These are phyloP conservation scores for Agrenia bidenticulata DNA, from an alignment of 2,888 invertebrate species.

Conservation along the genomic window DNA sequence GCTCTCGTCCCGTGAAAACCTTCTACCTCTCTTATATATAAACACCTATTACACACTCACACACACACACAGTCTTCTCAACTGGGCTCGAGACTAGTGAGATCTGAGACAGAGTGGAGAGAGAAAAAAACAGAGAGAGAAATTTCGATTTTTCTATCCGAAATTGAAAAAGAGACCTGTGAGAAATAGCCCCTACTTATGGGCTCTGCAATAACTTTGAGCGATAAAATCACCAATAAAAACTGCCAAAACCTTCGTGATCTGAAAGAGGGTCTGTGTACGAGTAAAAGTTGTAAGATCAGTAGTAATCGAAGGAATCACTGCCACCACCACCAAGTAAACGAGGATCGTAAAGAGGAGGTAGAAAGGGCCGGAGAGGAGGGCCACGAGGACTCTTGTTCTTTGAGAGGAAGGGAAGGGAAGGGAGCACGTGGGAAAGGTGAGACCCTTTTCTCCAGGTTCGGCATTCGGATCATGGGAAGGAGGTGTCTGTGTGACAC, in stretches of 20 bases:
- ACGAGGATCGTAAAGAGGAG: neutral
- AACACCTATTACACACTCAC: neutral
- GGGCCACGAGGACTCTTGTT: neutral
- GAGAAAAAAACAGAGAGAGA: neutral
- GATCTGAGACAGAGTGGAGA: neutral
- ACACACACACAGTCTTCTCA: neutral
- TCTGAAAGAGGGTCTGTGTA: slow-evolving; percentile 6
- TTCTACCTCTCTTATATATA: neutral
- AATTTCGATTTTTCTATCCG: slow-evolving; percentile 14
- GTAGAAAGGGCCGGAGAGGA: slow-evolving; percentile 1
- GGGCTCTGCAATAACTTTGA: slow-evolving; percentile 25
- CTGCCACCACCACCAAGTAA: slow-evolving; percentile 1
- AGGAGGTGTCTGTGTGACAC: slow-evolving; percentile 45
- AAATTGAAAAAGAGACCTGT: slow-evolving; percentile 19
- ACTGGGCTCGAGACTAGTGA: neutral
- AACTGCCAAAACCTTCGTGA: slow-evolving; percentile 20
- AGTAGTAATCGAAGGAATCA: slow-evolving; percentile 12
- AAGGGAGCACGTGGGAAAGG: slow-evolving; percentile 12
- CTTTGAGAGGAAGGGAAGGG: neutral
- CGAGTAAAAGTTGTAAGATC: neutral
- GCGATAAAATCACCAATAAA: slow-evolving; percentile 22
- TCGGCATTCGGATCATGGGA: slow-evolving; percentile 21
- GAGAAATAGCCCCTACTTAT: slow-evolving; percentile 22
- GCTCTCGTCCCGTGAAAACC: slow-evolving; percentile 3
- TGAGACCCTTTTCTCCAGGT: neutral